Evolutionary conservation across 2,797 vertebrate genomes (phyloP).

Genomic region (Typhlichthys eigenmanni): DNA sequence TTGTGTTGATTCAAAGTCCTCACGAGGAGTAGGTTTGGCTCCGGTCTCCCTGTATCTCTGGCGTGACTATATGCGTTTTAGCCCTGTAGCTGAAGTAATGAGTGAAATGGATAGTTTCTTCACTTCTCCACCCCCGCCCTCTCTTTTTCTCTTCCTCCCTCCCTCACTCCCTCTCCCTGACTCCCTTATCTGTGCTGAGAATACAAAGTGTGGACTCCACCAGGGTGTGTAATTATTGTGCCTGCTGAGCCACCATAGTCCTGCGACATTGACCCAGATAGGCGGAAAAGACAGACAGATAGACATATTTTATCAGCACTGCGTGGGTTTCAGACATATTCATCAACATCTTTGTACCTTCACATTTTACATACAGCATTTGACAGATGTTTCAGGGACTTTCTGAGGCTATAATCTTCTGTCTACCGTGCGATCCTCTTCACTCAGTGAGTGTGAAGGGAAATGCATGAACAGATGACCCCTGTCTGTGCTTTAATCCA

Average conservation of each 20-base stretch:
- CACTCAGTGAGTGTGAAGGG: constrained; percentile 38
- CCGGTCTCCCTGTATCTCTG: too few species aligned
- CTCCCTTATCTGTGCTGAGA: constrained; percentile 71
- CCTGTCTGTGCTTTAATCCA: constrained; percentile 68
- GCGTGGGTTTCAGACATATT: constrained; percentile 21
- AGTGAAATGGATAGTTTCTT: too few species aligned
- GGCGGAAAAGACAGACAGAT: too few species aligned
- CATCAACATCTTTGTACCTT: constrained; percentile 41
- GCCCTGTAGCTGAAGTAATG: too few species aligned
- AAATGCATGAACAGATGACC: constrained; percentile 70
- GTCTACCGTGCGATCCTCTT: constrained; percentile 19
- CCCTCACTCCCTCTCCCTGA: constrained; percentile 22
- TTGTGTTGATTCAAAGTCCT: too few species aligned
- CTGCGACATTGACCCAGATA: constrained; percentile 22
- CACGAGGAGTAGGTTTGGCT: too few species aligned
- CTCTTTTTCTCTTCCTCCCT: constrained; percentile 6
- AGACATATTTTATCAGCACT: constrained; percentile 23
- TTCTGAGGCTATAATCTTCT: constrained; percentile 55
- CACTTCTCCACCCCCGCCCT: too few species aligned
- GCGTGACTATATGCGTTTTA: too few species aligned
- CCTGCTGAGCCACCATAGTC: constrained; percentile 55
- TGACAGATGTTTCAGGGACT: constrained; percentile 57
- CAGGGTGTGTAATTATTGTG: constrained; percentile 72
- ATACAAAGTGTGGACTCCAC: constrained; percentile 73
- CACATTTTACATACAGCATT: constrained; percentile 50